Evolutionary conservation across 2,797 vertebrate genomes (phyloP), one percentile per base, ranked within the genome.

Genomic region (Emydoidea blandingii): DNA sequence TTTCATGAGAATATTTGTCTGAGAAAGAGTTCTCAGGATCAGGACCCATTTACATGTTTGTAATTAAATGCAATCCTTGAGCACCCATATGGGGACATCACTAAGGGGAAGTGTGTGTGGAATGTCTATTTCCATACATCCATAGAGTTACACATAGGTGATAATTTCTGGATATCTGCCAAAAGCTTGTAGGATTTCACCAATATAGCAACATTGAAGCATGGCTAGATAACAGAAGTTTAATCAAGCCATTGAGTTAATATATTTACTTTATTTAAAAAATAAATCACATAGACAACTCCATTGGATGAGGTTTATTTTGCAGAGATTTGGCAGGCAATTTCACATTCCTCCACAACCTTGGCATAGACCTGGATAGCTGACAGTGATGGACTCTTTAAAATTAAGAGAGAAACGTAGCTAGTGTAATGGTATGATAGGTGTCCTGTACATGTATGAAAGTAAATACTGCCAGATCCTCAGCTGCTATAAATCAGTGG

Each of bases 381-480:
- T 83, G 52, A 79, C 29, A 52, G 31, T 34, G 9, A 56, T 12
- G 5, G 57, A 19, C 54, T 96, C 57, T 29, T 83, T 19, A 79
- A 6, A 93, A 93, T 94, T 79, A 41, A 68, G 76, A 44, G 2
- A 52, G 1, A 52, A 2, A 41, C 47, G 31, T 78, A 84, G 5
- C 5, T 88, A 74, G 2, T 76, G 6, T 47, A 89, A 80, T 52
- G 19, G 3, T 44, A 12, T 56, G 82, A 41, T 10, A 86, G 5
- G 1, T 86, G 8, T 44, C 27, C 85, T 90, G 82, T 89, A n/a
- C 2, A 87, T 86, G 53, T 87, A 76, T 86, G 29, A 62, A 92
- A 56, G 74, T 29, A 49, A 68, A 49, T 49, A 79, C 12, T 8
- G 6, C 37, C 52, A 68, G 82, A 91, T 91, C 29, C 21, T 93